A percentile compares a stretch with the other conserved stretches of the same genome.
Conservation (phyloP, 1,140 invertebrate species). For the Papilio polyxenes region DNA sequence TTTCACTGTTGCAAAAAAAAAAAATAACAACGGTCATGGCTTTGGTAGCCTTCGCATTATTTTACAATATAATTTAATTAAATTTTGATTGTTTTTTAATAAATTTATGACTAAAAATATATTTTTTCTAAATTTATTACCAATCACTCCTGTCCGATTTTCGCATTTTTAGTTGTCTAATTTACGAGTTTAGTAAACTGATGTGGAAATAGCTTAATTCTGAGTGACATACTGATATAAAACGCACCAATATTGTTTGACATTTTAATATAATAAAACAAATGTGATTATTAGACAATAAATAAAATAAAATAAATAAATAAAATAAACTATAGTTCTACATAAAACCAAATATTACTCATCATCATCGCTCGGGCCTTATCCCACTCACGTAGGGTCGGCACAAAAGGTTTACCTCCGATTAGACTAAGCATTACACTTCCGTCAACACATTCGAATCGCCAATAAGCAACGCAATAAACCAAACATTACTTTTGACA, state of each 20-base stretch:
- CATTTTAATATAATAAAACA: background rate
- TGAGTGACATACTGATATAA: background rate
- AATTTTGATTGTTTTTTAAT: constrained; percentile 37
- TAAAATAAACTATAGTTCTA: too few species aligned
- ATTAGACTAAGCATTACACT: too few species aligned
- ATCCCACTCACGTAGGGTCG: too few species aligned
- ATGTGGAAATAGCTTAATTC: constrained; percentile 19
- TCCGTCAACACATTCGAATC: too few species aligned
- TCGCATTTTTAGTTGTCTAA: constrained; percentile 24
- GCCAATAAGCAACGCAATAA: too few species aligned
- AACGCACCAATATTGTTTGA: background rate
- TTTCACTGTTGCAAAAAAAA: constrained; percentile 8
- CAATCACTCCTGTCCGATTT: constrained; percentile 5
- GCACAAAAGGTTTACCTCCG: too few species aligned
- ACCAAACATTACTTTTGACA: too few species aligned
- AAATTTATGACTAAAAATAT: constrained; percentile 32
- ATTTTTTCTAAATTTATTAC: constrained; percentile 10
- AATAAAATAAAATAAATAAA: too few species aligned
- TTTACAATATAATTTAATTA: constrained; percentile 31
- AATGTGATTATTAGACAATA: background rate
- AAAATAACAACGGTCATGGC: constrained; percentile 24
- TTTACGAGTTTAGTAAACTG: constrained; percentile 34
- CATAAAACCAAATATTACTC: too few species aligned
- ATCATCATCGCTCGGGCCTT: too few species aligned
- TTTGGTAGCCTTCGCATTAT: constrained; percentile 30